Evolutionary conservation across 2,113 vertebrate species (phyloP).

Genomic region (Callochromis pleurospilus): DNA sequence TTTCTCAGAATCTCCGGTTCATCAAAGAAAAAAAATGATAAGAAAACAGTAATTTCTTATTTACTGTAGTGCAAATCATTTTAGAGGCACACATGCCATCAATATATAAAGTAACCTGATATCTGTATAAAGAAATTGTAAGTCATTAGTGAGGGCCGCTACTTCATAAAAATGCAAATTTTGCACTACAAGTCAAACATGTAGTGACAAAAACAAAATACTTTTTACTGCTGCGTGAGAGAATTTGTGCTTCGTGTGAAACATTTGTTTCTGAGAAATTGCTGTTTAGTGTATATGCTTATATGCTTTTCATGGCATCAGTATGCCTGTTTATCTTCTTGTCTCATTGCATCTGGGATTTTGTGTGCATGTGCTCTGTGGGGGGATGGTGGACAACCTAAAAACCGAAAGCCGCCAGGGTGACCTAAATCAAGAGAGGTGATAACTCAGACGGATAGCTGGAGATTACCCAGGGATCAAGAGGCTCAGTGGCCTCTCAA

Average conservation of each 20-base stretch:
- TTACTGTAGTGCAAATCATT: not conserved
- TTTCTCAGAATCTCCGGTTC: not conserved
- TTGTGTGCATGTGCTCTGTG: not conserved
- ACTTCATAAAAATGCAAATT: not conserved
- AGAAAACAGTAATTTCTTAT: not conserved
- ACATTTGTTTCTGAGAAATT: not conserved
- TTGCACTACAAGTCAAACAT: not conserved
- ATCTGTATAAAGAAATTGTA: not conserved
- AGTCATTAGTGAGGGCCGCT: not conserved
- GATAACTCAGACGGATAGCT: conserved; percentile 64
- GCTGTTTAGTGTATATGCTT: not conserved
- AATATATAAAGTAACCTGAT: not conserved
- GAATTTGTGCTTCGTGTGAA: not conserved
- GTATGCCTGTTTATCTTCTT: conserved; percentile 6
- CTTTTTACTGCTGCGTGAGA: not conserved
- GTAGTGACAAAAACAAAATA: not conserved
- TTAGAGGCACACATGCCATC: not conserved
- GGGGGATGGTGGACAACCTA: conserved; percentile 39
- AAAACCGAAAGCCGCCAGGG: conserved; percentile 47
- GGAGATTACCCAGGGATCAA: conserved; percentile 70
- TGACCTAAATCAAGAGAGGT: conserved; percentile 67
- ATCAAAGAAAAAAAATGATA: not conserved
- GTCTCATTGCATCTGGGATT: conserved; percentile 10
- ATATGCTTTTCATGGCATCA: not conserved
- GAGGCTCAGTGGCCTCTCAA: conserved; percentile 60